phyloP scores from a whole-genome alignment of 2,888 invertebrate species.

The Dryomyza anilis region DNA sequence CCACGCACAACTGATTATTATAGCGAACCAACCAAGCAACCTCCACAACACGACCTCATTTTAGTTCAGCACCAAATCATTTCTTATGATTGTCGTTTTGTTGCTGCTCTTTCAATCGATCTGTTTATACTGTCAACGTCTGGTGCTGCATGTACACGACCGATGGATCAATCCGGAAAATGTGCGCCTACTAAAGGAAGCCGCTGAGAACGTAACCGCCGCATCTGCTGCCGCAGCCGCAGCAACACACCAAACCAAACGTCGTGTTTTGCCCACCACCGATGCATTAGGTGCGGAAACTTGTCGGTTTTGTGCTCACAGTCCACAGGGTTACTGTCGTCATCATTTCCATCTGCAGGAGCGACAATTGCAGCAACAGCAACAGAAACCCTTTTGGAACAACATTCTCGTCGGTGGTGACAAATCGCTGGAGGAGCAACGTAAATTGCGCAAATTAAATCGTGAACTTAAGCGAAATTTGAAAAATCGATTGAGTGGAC shows the following conservation, averaged over 20 bases:
- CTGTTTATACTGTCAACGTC: constrained; percentile 59
- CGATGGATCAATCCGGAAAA: constrained; percentile 59
- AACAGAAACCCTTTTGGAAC: constrained; percentile 34
- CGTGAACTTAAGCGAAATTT: constrained; percentile 52
- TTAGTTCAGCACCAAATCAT: constrained; percentile 10
- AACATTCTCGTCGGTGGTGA: constrained; percentile 28
- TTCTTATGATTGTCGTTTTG: constrained; percentile 60
- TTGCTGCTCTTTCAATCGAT: constrained; percentile 59
- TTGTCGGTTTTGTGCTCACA: constrained; percentile 57
- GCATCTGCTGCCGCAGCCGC: background rate
- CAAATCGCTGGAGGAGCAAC: constrained; percentile 43
- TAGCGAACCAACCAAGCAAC: background rate
- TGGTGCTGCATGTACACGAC: constrained; percentile 57
- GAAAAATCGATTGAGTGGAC: constrained; percentile 44
- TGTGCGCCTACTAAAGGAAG: constrained; percentile 54
- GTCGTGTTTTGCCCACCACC: constrained; percentile 26
- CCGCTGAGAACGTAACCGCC: constrained; percentile 49
- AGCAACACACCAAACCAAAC: background rate
- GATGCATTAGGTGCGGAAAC: constrained; percentile 38
- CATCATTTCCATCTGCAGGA: constrained; percentile 55
- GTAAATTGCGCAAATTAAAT: constrained; percentile 45
- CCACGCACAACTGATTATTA: too few species aligned
- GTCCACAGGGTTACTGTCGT: constrained; percentile 57
- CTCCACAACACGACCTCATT: background rate
- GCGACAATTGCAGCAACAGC: constrained; percentile 45